Conservation (phyloP, 2,113 vertebrate species). For the Corydoras maculifer region DNA sequence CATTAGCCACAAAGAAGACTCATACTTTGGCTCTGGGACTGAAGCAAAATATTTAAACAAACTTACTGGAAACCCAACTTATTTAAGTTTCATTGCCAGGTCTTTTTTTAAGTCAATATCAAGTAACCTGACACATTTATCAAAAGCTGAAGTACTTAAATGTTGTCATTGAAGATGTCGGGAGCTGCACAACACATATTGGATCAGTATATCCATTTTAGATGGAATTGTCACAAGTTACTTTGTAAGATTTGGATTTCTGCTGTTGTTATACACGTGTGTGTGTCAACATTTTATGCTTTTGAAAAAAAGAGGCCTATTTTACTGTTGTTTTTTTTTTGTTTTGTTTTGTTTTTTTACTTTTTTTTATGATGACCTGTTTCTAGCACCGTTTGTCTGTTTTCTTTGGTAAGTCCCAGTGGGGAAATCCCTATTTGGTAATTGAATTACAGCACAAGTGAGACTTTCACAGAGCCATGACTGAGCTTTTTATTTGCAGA, state of each 20-base stretch:
- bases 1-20: conserved; percentile 3
- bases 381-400: not conserved
- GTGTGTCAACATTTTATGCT: conserved; percentile 32
- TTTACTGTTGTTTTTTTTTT: conserved; percentile 12
- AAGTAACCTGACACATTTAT: too few species aligned
- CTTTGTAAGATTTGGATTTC: conserved; percentile 22
- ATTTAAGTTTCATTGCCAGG: conserved; percentile 17
- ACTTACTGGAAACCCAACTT: conserved; percentile 1
- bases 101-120: not conserved
- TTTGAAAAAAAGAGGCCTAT: conserved; percentile 29
- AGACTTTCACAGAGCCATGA: conserved; percentile 17
- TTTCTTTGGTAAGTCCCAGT: conserved; percentile 4
- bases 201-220: not conserved
- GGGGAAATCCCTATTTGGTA: conserved; percentile 22
- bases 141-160: not conserved
- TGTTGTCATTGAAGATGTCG: not conserved
- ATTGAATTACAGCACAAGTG: conserved; percentile 26
- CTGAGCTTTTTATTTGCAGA: not conserved
- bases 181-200: too few species aligned
- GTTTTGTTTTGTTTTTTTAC: conserved; percentile 15
- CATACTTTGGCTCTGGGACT: conserved; percentile 20
- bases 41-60: conserved; percentile 6
- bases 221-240: conserved; percentile 26
- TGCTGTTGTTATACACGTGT: conserved; percentile 22
- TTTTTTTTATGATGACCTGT: conserved; percentile 8